Base-by-base conservation (phyloP, 2,888 invertebrate species). In the Galerucella nymphaeae region DNA sequence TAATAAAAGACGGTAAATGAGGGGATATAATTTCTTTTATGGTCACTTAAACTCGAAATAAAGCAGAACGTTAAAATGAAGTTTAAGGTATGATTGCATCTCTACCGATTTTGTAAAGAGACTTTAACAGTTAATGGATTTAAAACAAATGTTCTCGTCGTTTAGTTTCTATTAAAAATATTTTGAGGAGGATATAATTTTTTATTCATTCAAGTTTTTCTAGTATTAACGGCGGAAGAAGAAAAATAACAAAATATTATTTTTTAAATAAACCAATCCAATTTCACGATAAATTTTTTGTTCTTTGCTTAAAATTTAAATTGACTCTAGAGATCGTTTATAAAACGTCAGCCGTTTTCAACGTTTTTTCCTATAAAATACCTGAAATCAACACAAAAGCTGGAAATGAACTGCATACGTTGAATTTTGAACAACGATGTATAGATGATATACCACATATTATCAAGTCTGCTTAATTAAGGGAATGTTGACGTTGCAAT, bases 31-130 rank as follows among this genome's bases (percentile, higher is more conserved):
- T 71, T 66, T 62, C 14, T 66, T 71, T 71, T 61, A 71, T 62
- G 59, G 55, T 59, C 62, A 61, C 61, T 71, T 66, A 71, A 71
- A 66, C 66, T 66, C 61, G 18, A 45, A 71, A 41, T 62, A 66
- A 62, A 71, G 53, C 61, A 18, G 53, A 58, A 58, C 30, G 23
- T 30, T 58, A 30, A 58, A 23, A 58, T 23, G 9, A 23, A 58
- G 30, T 58, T 58, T 20, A 23, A 58, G 14, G 30, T 58, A 58
- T 58, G 14, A 58, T 58, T 30, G 58, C 30, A 58, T 58, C 11
- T 58, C 30, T 58, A 30, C 16, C 53, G 53, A 53, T 53, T 53
- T 53, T 10, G 8, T 53, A 9, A 11, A 53, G 16, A 8, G 18
- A 53, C 10, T 53, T 53, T n/a, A n/a, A 53, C 18, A 18, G n/a